Evolutionary conservation across 1,140 invertebrate genomes (phyloP).

Genomic region (Drosophila pseudoobscura): DNA sequence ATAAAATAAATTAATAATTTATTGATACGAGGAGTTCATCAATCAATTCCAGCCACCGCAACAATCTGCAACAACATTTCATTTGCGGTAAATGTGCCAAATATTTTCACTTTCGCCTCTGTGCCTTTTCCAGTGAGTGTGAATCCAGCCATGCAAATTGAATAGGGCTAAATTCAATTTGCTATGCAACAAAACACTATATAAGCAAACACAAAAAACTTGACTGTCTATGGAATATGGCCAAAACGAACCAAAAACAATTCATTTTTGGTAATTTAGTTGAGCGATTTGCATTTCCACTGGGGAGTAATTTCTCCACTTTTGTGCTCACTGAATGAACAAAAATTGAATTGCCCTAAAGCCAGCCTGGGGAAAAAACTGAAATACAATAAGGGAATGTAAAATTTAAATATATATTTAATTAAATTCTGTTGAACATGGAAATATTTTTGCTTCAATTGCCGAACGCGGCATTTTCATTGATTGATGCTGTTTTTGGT

Average conservation of each 20-base stretch:
- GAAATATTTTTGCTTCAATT: slow-evolving; percentile 45
- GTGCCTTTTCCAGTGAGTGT: neutral
- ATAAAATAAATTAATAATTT: slow-evolving; percentile 20
- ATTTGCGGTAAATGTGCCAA: slow-evolving; percentile 23
- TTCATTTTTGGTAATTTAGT: slow-evolving; percentile 38
- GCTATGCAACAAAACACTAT: slow-evolving; percentile 2
- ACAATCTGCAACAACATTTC: slow-evolving; percentile 15
- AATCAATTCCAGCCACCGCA: slow-evolving; percentile 20
- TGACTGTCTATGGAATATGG: neutral
- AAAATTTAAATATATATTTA: slow-evolving; percentile 39
- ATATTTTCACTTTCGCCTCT: slow-evolving; percentile 28
- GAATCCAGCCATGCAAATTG: slow-evolving; percentile 46
- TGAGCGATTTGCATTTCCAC: slow-evolving; percentile 51
- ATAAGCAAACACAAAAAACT: neutral
- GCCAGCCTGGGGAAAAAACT: slow-evolving; percentile 8
- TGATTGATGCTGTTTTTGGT: slow-evolving; percentile 69
- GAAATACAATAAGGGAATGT: slow-evolving; percentile 21
- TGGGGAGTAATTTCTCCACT: slow-evolving; percentile 51
- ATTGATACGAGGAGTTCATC: slow-evolving; percentile 9
- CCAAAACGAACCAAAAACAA: slow-evolving; percentile 18
- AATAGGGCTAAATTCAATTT: slow-evolving; percentile 55
- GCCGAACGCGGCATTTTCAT: slow-evolving; percentile 55
- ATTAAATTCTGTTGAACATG: slow-evolving; percentile 37
- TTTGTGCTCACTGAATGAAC: slow-evolving; percentile 32
- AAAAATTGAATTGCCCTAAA: slow-evolving; percentile 56